Evolutionary conservation across 2,113 vertebrate species (phyloP).

Genomic region (Sakesphorus luctuosus): DNA sequence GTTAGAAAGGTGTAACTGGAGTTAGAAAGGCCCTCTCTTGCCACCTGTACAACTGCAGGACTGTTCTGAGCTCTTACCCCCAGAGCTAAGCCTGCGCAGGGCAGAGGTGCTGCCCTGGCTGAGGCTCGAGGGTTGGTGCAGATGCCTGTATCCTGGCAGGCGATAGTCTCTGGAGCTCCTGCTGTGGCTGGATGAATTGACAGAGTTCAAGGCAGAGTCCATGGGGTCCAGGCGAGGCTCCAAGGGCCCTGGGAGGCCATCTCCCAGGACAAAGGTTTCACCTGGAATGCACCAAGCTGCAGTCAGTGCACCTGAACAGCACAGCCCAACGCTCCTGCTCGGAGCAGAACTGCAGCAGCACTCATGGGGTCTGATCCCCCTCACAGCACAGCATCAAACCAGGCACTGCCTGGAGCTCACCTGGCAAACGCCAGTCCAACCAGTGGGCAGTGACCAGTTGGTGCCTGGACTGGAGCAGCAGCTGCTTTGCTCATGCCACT

Average conservation of each 20-base stretch:
- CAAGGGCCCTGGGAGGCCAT: slow-evolving; percentile 72
- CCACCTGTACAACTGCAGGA: neutral
- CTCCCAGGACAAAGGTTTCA: slow-evolving; percentile 85
- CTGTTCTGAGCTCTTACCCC: slow-evolving; percentile 76
- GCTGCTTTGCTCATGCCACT: neutral
- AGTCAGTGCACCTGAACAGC: slow-evolving; percentile 26
- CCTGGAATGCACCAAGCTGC: slow-evolving; percentile 75
- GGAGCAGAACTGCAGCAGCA: neutral
- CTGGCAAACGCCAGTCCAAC: neutral
- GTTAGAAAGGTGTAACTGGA: neutral
- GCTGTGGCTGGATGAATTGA: slow-evolving; percentile 76
- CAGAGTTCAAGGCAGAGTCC: slow-evolving; percentile 84
- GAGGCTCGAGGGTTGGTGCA: slow-evolving; percentile 80
- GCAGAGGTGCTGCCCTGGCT: slow-evolving; percentile 67
- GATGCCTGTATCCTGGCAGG: slow-evolving; percentile 77
- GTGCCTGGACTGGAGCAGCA: neutral
- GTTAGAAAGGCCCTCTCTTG: neutral
- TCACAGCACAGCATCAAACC: neutral
- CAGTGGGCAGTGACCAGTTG: fast-evolving
- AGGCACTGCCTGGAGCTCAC: neutral
- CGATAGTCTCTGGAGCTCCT: slow-evolving; percentile 77
- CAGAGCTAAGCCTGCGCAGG: slow-evolving; percentile 81
- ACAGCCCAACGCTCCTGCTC: neutral
- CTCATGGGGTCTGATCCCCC: neutral
- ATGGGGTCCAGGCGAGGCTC: slow-evolving; percentile 83